These are phyloP conservation scores for Parnassius smintheus DNA, from an alignment of 2,888 invertebrate species.

Conservation along the genomic window DNA sequence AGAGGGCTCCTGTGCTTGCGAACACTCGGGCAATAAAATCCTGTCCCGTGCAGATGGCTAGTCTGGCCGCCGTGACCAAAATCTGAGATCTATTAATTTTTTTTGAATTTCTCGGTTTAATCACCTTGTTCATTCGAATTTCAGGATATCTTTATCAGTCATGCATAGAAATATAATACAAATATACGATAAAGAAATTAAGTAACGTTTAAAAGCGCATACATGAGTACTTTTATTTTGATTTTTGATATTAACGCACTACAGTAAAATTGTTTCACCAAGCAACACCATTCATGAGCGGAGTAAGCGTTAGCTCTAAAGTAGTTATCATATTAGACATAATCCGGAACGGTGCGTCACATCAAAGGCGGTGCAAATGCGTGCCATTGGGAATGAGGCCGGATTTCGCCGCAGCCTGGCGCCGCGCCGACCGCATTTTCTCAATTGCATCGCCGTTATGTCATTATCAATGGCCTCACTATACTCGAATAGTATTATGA, in stretches of 20 bases:
- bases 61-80: too few relatives aligned
- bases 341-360: constrained; percentile 45
- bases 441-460: constrained; percentile 53
- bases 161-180: too few relatives aligned
- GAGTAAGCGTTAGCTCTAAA: constrained; percentile 23
- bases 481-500: constrained; percentile 35
- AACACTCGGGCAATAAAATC: too few relatives aligned
- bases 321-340: constrained; percentile 42
- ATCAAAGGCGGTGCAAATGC: constrained; percentile 61
- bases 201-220: too few relatives aligned
- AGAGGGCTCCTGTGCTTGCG: too few relatives aligned
- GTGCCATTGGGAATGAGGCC: constrained; percentile 71
- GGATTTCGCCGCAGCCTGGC: constrained; percentile 59
- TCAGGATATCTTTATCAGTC: too few relatives aligned
- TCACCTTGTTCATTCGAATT: too few relatives aligned
- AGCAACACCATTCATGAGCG: too few relatives aligned
- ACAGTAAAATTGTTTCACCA: neutral
- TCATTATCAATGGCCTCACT: constrained; percentile 67
- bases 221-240: neutral
- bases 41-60: too few relatives aligned
- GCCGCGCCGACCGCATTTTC: constrained; percentile 54
- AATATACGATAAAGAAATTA: too few relatives aligned
- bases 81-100: too few relatives aligned
- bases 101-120: too few relatives aligned
- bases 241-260: neutral